These are phyloP conservation scores for Odontocolon sp. DNA, from an alignment of 2,888 invertebrate genomes.

Conservation along the genomic window DNA sequence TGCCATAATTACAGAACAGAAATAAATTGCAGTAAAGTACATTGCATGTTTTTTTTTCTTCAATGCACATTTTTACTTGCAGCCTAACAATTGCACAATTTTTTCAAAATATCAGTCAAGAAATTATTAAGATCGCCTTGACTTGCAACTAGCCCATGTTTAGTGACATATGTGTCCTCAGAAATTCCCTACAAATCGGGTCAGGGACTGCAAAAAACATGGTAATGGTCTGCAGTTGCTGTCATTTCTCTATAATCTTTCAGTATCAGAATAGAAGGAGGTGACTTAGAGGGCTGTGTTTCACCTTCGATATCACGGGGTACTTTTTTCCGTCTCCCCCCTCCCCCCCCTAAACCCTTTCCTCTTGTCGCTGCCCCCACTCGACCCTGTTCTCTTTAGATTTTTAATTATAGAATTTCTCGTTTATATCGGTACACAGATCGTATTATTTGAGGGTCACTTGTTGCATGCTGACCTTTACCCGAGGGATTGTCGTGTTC, in stretches of 20 bases:
- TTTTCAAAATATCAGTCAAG: background rate
- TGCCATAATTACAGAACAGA: too few relatives aligned
- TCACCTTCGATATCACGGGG: slow-evolving; percentile 4
- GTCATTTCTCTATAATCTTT: slow-evolving; percentile 6
- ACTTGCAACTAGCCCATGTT: background rate
- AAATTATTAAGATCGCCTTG: background rate
- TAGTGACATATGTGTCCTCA: background rate
- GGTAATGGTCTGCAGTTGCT: background rate
- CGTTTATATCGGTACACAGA: slow-evolving; percentile 42
- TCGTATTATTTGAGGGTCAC: slow-evolving; percentile 54
- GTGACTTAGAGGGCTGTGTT: too few relatives aligned
- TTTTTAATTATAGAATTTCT: slow-evolving; percentile 56
- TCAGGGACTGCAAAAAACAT: background rate
- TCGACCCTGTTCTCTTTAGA: slow-evolving; percentile 43
- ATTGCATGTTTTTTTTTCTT: too few relatives aligned
- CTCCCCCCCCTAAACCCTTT: background rate
- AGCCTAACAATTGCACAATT: background rate
- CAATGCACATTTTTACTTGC: background rate
- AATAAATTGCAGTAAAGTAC: too few relatives aligned
- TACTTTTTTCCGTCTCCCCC: background rate
- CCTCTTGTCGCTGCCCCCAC: too few relatives aligned
- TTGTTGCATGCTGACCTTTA: slow-evolving; percentile 58
- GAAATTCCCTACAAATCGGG: slow-evolving; percentile 11
- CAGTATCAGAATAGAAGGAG: too few relatives aligned
- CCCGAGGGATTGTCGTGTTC: background rate